Evolutionary conservation across 37 sponge, comb jelly and placozoan species (phyloP).

Genomic region (Chondrosia reniformis): DNA sequence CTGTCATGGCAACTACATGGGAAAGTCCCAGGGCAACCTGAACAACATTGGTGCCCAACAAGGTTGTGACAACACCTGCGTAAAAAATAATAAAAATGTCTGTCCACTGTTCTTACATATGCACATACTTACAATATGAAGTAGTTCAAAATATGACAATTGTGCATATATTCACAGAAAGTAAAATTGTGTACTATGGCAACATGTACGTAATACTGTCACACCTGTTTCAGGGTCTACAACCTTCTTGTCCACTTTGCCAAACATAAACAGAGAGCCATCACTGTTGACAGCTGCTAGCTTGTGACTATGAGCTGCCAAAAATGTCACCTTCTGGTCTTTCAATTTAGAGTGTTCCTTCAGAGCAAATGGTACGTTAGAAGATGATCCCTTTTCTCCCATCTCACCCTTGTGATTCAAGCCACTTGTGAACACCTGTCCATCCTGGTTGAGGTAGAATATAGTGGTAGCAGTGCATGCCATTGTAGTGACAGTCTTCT

Average conservation of each 20-base stretch:
- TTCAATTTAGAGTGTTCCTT: slow-evolving; percentile 56
- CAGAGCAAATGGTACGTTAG: slow-evolving; percentile 9
- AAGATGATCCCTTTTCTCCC: slow-evolving; percentile 43
- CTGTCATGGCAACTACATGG: slow-evolving; percentile 74
- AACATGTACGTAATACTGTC: no score
- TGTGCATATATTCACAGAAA: no score
- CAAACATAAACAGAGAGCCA: slow-evolving; percentile 90
- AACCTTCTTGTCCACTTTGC: slow-evolving; percentile 56
- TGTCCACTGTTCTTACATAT: neutral
- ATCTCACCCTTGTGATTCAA: slow-evolving; percentile 70
- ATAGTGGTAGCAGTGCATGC: slow-evolving; percentile 41
- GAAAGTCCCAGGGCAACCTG: slow-evolving; percentile 82
- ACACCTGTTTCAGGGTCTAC: slow-evolving; percentile 56
- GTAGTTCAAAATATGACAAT: neutral
- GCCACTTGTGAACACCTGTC: slow-evolving; percentile 70
- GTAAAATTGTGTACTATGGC: no score
- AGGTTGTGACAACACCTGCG: slow-evolving; percentile 68
- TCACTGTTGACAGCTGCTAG: slow-evolving; percentile 66
- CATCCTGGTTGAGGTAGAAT: slow-evolving; percentile 70
- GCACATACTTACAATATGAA: neutral
- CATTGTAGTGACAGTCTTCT: slow-evolving; percentile 13
- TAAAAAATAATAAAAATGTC: no score
- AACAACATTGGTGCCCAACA: slow-evolving; percentile 69
- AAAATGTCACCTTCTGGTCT: slow-evolving; percentile 48
- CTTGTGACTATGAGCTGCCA: slow-evolving; percentile 46